Evolutionary conservation across 2,888 invertebrate genomes (phyloP).

Genomic region (Hyalella azteca): DNA sequence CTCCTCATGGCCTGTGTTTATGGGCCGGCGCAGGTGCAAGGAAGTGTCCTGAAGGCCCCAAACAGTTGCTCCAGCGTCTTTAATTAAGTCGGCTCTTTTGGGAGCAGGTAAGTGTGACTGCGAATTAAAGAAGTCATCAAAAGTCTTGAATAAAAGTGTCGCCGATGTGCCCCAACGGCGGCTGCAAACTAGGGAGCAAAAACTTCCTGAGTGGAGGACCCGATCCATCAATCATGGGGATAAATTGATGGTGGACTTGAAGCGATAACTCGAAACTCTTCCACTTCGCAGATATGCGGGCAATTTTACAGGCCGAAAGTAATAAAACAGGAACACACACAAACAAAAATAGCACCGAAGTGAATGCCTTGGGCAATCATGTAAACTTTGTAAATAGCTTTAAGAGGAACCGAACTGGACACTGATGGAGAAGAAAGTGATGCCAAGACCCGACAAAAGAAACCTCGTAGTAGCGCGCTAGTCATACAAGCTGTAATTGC

Average conservation of each 20-base stretch:
- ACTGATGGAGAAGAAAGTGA: not conserved
- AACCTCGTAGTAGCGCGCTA: not conserved
- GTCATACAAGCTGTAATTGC: constrained; percentile 10
- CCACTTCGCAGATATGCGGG: no score
- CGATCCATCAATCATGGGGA: not conserved
- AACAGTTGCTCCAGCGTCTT: not conserved
- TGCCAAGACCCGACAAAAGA: not conserved
- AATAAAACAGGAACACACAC: no score
- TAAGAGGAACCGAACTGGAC: no score
- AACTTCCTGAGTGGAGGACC: not conserved
- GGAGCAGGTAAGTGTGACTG: not conserved
- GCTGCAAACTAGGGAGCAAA: not conserved
- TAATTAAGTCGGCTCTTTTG: not conserved
- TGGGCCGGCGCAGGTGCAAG: constrained; percentile 3
- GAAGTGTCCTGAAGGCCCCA: constrained; percentile 15
- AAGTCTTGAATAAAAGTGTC: not conserved
- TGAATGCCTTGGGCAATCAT: no score
- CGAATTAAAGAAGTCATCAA: not conserved
- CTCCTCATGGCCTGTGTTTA: not conserved
- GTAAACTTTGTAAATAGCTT: not conserved
- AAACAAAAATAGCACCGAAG: no score
- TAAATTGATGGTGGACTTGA: not conserved
- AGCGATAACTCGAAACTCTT: no score
- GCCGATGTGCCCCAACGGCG: not conserved
- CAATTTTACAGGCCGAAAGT: no score